Evolutionary conservation across 2,797 vertebrate genomes (phyloP).

Genomic region (Gadopsis bispinosus): DNA sequence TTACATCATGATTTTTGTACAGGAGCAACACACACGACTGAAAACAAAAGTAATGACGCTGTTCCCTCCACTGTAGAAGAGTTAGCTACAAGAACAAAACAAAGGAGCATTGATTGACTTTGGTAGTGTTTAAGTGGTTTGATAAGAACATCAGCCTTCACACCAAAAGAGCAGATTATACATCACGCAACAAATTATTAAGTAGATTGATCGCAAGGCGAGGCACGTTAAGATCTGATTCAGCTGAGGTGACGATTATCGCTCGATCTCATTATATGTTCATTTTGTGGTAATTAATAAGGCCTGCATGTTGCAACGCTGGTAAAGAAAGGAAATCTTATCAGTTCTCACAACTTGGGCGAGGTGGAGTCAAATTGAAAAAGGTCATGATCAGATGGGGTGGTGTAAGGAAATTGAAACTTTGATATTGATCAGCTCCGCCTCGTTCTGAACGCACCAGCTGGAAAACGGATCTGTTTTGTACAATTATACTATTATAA

Average conservation of each 20-base stretch:
- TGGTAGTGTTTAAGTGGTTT: not conserved
- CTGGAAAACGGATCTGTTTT: not conserved
- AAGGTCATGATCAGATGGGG: not conserved
- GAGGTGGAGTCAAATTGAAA: not conserved
- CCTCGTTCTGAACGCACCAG: not conserved
- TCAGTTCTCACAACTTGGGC: not conserved
- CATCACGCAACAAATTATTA: not conserved
- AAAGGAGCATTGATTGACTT: not conserved
- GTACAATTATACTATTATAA: not conserved
- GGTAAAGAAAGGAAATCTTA: not conserved
- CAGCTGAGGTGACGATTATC: not conserved
- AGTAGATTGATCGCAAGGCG: not conserved
- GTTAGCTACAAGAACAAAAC: not conserved
- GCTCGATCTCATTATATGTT: not conserved
- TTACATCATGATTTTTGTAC: not conserved
- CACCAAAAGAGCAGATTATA: not conserved
- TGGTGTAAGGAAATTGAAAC: not conserved
- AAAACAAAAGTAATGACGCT: no score
- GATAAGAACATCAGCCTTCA: not conserved
- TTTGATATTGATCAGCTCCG: constrained; percentile 9
- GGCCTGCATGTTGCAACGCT: not conserved
- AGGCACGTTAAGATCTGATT: not conserved
- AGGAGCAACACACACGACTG: not conserved
- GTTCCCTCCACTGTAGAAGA: no score
- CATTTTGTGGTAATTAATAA: not conserved